Conservation (phyloP, 2,888 invertebrate genomes). For the Mesoligia furuncula region DNA sequence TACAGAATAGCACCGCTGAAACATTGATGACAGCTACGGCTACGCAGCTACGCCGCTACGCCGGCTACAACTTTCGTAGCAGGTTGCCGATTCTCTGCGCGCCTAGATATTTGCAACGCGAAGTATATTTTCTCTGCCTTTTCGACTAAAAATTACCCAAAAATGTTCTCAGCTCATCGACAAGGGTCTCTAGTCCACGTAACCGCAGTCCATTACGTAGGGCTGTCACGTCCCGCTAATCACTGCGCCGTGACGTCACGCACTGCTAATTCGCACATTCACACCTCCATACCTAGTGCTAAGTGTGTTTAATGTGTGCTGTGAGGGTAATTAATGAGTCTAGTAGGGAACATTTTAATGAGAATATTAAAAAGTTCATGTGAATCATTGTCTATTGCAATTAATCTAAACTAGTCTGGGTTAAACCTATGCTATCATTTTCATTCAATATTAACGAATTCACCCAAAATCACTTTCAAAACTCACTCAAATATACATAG, state of each 20-base stretch:
- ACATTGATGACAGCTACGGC: no score
- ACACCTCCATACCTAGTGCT: slow-evolving; percentile 73
- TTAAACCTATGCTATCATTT: background rate
- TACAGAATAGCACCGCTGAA: no score
- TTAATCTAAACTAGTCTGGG: background rate
- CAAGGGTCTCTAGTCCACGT: slow-evolving; percentile 27
- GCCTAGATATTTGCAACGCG: background rate
- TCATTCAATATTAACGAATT: background rate
- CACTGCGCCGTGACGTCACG: slow-evolving; percentile 78
- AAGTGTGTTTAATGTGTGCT: slow-evolving; percentile 42
- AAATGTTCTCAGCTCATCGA: background rate
- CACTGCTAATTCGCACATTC: slow-evolving; percentile 78
- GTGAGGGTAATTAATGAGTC: slow-evolving; percentile 44
- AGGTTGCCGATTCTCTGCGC: background rate
- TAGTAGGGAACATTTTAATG: background rate
- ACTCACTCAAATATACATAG: background rate
- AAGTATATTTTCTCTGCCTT: background rate
- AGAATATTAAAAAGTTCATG: background rate
- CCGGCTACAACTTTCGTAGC: slow-evolving; percentile 12
- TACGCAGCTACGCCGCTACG: background rate
- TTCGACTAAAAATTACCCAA: background rate
- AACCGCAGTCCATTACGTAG: slow-evolving; percentile 71
- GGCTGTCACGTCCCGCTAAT: slow-evolving; percentile 80
- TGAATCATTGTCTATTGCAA: background rate
- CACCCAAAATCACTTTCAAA: background rate